A percentile compares a stretch with the other conserved stretches of the same genome.
Conservation (phyloP, 2,113 vertebrate species). For the Corythaeola cristata region DNA sequence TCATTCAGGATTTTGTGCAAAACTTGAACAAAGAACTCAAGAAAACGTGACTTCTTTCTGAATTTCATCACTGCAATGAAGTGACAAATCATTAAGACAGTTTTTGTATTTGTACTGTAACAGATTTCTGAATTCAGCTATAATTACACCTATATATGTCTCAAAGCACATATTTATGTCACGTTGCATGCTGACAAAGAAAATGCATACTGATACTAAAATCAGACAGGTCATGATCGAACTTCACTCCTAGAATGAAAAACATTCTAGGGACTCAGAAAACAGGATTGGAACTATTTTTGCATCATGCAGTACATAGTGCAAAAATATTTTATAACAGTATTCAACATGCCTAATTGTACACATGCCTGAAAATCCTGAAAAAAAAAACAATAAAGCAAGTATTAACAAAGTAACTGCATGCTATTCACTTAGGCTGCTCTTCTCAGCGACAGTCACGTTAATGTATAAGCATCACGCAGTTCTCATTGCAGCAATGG, state of each 20-base stretch:
- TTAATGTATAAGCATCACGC: not conserved
- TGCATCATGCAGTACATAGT: not conserved
- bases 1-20: conserved; percentile 84
- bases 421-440: not conserved
- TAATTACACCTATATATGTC: not conserved
- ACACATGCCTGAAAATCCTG: not conserved
- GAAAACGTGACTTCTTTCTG: conserved; percentile 78
- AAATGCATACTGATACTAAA: not conserved
- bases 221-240: not conserved
- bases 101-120: not conserved
- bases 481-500: not conserved
- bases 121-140: not conserved
- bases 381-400: not conserved
- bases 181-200: not conserved
- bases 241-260: not conserved
- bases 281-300: not conserved
- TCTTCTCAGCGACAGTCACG: not conserved
- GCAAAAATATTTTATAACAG: not conserved
- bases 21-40: conserved; percentile 85
- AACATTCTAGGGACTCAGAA: not conserved
- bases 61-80: conserved; percentile 85
- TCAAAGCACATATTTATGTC: not conserved
- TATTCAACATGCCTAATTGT: not conserved
- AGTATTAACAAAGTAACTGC: not conserved
- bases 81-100: not conserved